Conservation (phyloP, 2,113 vertebrate species). For the Ochotona curzoniae region DNA sequence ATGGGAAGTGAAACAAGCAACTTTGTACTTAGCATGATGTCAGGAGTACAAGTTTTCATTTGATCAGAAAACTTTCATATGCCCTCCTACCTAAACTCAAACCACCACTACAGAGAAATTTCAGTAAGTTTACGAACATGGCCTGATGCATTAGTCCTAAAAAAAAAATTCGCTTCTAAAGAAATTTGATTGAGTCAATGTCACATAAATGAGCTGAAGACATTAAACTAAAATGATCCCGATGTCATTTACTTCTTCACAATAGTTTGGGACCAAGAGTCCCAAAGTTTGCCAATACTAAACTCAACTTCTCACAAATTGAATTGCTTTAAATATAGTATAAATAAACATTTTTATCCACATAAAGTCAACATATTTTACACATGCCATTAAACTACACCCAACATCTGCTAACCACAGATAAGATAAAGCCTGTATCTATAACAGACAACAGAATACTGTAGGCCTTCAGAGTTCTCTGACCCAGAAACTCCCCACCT, state of each 20-base stretch:
- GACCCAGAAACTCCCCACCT: background rate
- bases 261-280: background rate
- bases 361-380: constrained; percentile 38
- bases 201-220: constrained; percentile 8
- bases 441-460: background rate
- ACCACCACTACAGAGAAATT: background rate
- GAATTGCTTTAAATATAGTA: constrained; percentile 52
- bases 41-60: background rate
- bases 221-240: background rate
- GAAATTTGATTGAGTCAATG: background rate
- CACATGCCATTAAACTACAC: constrained; percentile 18
- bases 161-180: background rate
- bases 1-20: background rate
- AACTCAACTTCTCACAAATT: constrained; percentile 26
- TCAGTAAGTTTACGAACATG: background rate
- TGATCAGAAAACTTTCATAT: background rate
- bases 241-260: background rate
- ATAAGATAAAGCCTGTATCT: constrained; percentile 41
- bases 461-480: background rate
- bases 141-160: background rate
- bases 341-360: constrained; percentile 52
- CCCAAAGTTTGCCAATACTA: background rate
- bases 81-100: background rate
- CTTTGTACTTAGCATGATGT: background rate
- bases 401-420: background rate